A percentile compares a stretch with the other conserved stretches of the same genome.
Conservation (phyloP, 2,113 vertebrate species). For the Megaptera novaeangliae region DNA sequence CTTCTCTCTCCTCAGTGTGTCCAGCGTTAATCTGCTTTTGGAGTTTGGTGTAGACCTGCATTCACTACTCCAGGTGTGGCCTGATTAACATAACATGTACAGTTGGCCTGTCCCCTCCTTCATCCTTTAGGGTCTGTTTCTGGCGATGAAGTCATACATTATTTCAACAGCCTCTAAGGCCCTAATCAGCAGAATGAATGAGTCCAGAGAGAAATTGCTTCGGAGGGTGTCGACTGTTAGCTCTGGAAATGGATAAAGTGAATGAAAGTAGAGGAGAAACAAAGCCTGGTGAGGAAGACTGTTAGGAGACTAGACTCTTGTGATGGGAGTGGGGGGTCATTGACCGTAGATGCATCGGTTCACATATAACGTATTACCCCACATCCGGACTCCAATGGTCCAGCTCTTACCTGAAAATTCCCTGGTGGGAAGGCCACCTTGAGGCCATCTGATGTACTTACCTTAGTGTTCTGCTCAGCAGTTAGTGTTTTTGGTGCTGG, state of each 20-base stretch:
- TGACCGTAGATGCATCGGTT: neutral
- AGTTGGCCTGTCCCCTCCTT: neutral
- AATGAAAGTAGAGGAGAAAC: neutral
- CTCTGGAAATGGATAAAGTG: neutral
- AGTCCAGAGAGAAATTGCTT: neutral
- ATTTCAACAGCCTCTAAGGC: neutral
- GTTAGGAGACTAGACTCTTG: too few relatives aligned
- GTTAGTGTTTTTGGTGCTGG: slow-evolving; percentile 45
- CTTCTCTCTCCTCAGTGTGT: neutral
- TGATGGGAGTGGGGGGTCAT: neutral
- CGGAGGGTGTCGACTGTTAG: neutral
- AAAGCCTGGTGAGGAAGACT: neutral
- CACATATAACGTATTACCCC: neutral
- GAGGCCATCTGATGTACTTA: neutral
- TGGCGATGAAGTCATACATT: neutral
- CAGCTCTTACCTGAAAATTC: neutral
- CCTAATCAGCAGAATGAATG: slow-evolving; percentile 7
- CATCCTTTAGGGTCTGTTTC: neutral
- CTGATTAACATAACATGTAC: neutral
- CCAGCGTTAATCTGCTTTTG: neutral
- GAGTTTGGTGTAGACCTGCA: neutral
- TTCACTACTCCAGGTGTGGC: neutral
- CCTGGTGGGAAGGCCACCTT: neutral
- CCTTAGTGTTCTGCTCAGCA: accelerated
- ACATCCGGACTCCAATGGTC: neutral